Evolutionary conservation across 1,140 invertebrate genomes (phyloP), one percentile per base, ranked within the genome.

Genomic region (Leptopilina boulardi): DNA sequence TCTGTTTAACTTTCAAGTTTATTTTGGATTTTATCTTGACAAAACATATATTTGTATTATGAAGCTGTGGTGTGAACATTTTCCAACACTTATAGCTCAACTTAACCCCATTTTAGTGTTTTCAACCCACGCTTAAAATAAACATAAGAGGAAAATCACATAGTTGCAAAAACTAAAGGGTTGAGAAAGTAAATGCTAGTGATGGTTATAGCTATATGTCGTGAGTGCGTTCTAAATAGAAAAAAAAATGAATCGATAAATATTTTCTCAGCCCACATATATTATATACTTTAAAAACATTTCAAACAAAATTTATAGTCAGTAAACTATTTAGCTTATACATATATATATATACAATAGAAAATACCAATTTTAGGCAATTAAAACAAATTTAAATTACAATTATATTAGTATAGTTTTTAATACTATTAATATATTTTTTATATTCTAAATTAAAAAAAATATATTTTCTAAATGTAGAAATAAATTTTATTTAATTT

Each of bases 61-160:
- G 21, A 30, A 66, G 59, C 26, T 15, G 23, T 66, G 59, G 23
- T 30, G 59, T 66, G 5, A n/a, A 66, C 59, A 26, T 66, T 66
- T 66, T 66, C 4, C 26, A 66, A 23, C 59, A 15, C 26, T 66
- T 66, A 26, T 66, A 30, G 26, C 59, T 66, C 59, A 66, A 66
- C 59, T 66, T n/a, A 66, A 66, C 59, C 26, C 15, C 59, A 23
- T 30, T 66, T 66, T n/a, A 66, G 59, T 66, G 26, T 66, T 30
- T 13, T 66, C 59, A 66, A 30, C 59, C 59, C 59, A 66, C 59
- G 59, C 19, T 9, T 30, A 66, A 66, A 66, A 66, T 30, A 66
- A 66, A 66, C 59, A 66, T 6, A 2, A 23, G 21, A 30, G 21
- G 23, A 66, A 66, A 66, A 66, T 66, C 59, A n/a, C 59, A 66